Base-by-base conservation (phyloP, 2,888 invertebrate genomes). In the Zelleria hepariella region DNA sequence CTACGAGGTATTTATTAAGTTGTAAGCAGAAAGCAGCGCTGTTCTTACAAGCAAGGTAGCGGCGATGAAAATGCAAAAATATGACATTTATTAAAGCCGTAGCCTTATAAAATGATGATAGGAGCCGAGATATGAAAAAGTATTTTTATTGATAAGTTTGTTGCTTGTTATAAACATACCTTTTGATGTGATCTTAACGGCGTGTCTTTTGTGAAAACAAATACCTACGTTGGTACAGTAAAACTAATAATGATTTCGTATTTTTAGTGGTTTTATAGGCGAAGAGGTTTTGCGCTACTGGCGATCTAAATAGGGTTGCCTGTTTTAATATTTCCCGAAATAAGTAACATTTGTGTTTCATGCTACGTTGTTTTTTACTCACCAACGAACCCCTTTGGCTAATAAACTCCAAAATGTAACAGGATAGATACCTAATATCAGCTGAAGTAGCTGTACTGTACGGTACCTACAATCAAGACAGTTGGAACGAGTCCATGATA, bases 11-110 rank as follows among this genome's bases (percentile, higher is more conserved):
- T 55, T 57, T 57, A 57, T 57, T 48, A 48, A 32, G 55, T 32
- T 57, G 48, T 48, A 23, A 47, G 57, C 18, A 24, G 48, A 56
- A 27, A 42, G 32, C 27, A 15, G 25, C 48, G 24, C n/a, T 32
- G 20, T 42, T 21, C 21, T 55, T 25, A 55, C 18, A 27, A 7
- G 27, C 55, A 32, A 55, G 48, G n/a, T 8, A 23, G 24, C 23
- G 21, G 47, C 48, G 57, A 57, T 57, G 48, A 57, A 57, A 57
- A 24, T 24, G 57, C 57, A 57, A 23, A 57, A 57, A 48, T 57
- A 57, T 57, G 23, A 47, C 25, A 47, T 48, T 57, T 48, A 57
- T 48, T 48, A 48, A 42, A 7, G 26, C 57, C 24, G 32, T 32
- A 56, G 32, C n/a, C 5, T 56, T 32, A 56, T 32, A 32, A 56